Percentiles rank a stretch among this genome's conserved stretches.
phyloP scores from a whole-genome alignment of 2,113 vertebrate species.

The Forbesichthys papilliferus region DNA sequence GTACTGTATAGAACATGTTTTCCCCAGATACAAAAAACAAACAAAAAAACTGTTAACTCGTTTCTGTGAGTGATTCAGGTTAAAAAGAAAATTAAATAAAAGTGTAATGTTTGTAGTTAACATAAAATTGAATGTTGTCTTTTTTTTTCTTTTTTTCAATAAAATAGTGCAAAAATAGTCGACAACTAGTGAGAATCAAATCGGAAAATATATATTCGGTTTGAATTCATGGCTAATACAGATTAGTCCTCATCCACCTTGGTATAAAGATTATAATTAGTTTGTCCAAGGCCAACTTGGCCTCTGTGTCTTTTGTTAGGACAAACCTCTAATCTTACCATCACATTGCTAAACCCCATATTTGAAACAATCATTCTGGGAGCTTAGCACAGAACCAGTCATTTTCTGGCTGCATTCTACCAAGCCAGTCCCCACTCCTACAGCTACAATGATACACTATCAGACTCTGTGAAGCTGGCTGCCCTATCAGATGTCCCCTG shows the following conservation, averaged over 20 bases:
- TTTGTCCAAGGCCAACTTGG: background rate
- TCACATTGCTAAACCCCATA: background rate
- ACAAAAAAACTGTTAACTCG: constrained; percentile 53
- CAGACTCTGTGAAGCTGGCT: constrained; percentile 52
- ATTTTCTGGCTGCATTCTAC: constrained; percentile 31
- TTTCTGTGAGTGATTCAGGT: constrained; percentile 75
- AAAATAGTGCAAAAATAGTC: background rate
- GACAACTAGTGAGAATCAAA: too few relatives aligned
- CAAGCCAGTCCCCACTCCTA: constrained; percentile 26
- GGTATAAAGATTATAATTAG: too few relatives aligned
- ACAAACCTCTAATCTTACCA: background rate
- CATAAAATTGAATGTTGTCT: constrained; percentile 40
- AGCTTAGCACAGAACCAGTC: constrained; percentile 26
- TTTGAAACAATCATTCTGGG: constrained; percentile 17
- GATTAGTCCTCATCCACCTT: too few relatives aligned
- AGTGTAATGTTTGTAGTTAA: constrained; percentile 79
- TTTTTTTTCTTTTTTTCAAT: constrained; percentile 21
- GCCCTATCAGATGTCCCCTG: constrained; percentile 61
- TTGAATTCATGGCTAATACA: too few relatives aligned
- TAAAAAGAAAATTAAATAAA: constrained; percentile 73
- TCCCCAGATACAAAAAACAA: constrained; percentile 59
- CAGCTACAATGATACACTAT: constrained; percentile 57
- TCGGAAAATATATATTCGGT: too few relatives aligned
- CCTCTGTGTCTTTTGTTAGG: background rate
- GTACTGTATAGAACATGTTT: constrained; percentile 74